Evolutionary conservation across 2,888 invertebrate species (phyloP).

Genomic region (Drosophila hamatofila): DNA sequence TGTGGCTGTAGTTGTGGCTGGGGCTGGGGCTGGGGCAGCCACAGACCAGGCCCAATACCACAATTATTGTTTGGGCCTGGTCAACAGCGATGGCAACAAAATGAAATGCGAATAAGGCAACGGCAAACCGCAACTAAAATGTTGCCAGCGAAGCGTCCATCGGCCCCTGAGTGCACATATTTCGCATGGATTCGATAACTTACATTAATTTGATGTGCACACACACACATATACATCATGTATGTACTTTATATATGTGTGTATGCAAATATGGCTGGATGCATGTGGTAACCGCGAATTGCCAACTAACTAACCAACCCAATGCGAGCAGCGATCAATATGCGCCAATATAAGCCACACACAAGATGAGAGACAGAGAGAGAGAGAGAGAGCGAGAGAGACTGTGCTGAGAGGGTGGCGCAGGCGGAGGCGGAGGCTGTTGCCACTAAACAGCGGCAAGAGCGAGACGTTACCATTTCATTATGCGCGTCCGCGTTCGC

Average conservation of each 20-base stretch:
- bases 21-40: slow-evolving; percentile 5
- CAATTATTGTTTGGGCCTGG: slow-evolving; percentile 76
- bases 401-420: neutral
- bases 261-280: slow-evolving; percentile 21
- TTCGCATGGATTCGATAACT: slow-evolving; percentile 77
- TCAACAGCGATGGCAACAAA: slow-evolving; percentile 47
- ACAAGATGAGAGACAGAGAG: slow-evolving; percentile 10
- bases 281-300: slow-evolving; percentile 53
- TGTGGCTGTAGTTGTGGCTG: neutral
- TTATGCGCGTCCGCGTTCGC: slow-evolving; percentile 51
- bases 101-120: slow-evolving; percentile 14
- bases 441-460: slow-evolving; percentile 20
- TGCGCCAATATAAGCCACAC: slow-evolving; percentile 16
- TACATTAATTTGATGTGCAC: slow-evolving; percentile 77
- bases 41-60: slow-evolving; percentile 45
- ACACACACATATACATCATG: slow-evolving; percentile 37
- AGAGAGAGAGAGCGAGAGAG: neutral
- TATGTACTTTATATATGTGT: neutral
- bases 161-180: slow-evolving; percentile 49
- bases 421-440: slow-evolving; percentile 11
- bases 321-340: slow-evolving; percentile 31
- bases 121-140: slow-evolving; percentile 70
- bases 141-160: slow-evolving; percentile 55
- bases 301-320: slow-evolving; percentile 59
- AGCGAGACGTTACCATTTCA: slow-evolving; percentile 58